Percentiles rank a stretch among this genome's conserved stretches.
Conservation (phyloP, 2,888 invertebrate genomes). For the Cheilosia vernalis region DNA sequence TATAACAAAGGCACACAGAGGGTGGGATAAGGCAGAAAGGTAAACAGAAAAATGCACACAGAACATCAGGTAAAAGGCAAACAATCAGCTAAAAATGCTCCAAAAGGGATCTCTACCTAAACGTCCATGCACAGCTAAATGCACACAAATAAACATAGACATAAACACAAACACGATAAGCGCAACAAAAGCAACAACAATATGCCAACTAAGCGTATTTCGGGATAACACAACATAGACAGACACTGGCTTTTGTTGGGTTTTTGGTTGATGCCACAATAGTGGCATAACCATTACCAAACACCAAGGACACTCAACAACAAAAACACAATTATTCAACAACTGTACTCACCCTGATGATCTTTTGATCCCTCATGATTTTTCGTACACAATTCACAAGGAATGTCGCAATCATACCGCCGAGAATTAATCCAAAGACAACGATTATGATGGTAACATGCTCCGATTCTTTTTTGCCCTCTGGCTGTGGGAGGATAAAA, state of each 20-base stretch:
- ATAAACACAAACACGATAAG: slow-evolving; percentile 4
- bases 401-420: slow-evolving; percentile 94
- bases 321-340: slow-evolving; percentile 27
- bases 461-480: slow-evolving; percentile 84
- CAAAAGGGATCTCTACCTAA: slow-evolving; percentile 5
- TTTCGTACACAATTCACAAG: slow-evolving; percentile 94
- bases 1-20: background rate
- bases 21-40: background rate
- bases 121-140: slow-evolving; percentile 40
- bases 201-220: slow-evolving; percentile 17
- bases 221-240: slow-evolving; percentile 4
- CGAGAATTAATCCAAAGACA: slow-evolving; percentile 93
- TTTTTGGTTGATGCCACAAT: slow-evolving; percentile 5
- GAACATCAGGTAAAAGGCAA: slow-evolving; percentile 34
- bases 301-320: slow-evolving; percentile 39
- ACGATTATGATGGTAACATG: slow-evolving; percentile 94
- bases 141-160: background rate
- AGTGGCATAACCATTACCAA: background rate
- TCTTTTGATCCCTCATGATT: slow-evolving; percentile 92
- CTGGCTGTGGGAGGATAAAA: slow-evolving; percentile 76
- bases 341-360: slow-evolving; percentile 89
- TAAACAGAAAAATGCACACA: slow-evolving; percentile 23
- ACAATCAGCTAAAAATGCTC: slow-evolving; percentile 50
- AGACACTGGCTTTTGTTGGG: slow-evolving; percentile 25
- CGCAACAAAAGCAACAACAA: slow-evolving; percentile 1